phyloP scores from a whole-genome alignment of 2,797 vertebrate genomes.

The Danio kyathit region DNA sequence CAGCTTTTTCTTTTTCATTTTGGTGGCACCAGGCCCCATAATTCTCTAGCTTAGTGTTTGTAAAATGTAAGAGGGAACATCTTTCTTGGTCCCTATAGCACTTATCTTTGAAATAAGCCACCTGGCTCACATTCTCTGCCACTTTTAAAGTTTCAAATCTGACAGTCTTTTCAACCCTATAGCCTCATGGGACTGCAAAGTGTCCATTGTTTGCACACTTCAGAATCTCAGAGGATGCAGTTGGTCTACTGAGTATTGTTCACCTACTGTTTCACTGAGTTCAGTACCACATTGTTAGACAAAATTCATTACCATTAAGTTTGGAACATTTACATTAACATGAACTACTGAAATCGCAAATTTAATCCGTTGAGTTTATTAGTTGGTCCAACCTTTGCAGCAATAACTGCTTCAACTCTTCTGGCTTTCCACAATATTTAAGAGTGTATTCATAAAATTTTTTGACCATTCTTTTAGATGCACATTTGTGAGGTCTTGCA shows the following conservation, averaged over 20 bases:
- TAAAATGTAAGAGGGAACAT: background rate
- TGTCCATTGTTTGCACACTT: slow-evolving; percentile 16
- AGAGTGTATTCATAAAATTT: too few relatives aligned
- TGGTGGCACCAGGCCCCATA: too few relatives aligned
- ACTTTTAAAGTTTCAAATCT: background rate
- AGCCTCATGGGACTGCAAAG: slow-evolving; percentile 8
- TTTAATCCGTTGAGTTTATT: too few relatives aligned
- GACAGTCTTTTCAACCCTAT: background rate
- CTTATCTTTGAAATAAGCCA: slow-evolving; percentile 5
- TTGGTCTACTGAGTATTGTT: slow-evolving; percentile 2
- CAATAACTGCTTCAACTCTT: too few relatives aligned
- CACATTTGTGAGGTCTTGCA: too few relatives aligned
- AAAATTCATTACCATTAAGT: too few relatives aligned
- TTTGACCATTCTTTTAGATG: background rate
- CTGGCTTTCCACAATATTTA: too few relatives aligned
- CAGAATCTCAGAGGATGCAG: background rate
- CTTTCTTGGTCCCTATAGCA: slow-evolving; percentile 2
- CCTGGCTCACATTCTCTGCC: slow-evolving; percentile 19
- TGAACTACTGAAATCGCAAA: too few relatives aligned
- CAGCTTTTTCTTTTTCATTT: too few relatives aligned
- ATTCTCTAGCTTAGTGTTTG: too few relatives aligned
- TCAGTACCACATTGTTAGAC: background rate
- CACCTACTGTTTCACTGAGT: background rate
- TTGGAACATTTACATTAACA: too few relatives aligned
- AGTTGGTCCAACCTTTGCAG: too few relatives aligned